Conservation (phyloP, 2,888 invertebrate species). For the Liopterus haemorrhoidalis region DNA sequence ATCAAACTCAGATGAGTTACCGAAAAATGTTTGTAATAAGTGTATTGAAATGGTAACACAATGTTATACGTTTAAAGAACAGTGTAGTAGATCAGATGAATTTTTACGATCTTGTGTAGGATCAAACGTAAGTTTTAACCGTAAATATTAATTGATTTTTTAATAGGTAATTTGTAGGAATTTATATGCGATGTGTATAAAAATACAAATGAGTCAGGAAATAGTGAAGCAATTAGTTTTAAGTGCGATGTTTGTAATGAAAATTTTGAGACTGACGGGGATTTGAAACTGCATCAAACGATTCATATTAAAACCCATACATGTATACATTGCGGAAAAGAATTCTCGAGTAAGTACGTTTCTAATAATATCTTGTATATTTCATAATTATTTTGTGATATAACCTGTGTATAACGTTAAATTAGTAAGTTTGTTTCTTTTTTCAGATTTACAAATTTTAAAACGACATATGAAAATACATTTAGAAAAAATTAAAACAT, state of each 20-base stretch:
- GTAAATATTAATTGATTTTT: conserved; percentile 4
- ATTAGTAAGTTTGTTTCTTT: conserved; percentile 6
- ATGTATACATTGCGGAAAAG: conserved; percentile 19
- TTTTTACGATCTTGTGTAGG: conserved; percentile 25
- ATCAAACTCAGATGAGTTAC: conserved; percentile 19
- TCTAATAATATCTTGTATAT: conserved; percentile 9
- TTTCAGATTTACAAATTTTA: conserved; percentile 27
- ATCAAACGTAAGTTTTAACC: conserved; percentile 17
- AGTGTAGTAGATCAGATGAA: conserved; percentile 33
- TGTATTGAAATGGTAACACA: conserved; percentile 33
- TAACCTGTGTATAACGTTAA: no score
- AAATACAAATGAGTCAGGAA: conserved; percentile 3
- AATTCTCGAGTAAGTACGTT: conserved; percentile 17
- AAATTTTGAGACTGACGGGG: conserved; percentile 18
- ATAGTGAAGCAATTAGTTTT: conserved; percentile 6
- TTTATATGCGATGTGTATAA: no score
- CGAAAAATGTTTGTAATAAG: conserved; percentile 33
- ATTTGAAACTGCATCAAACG: conserved; percentile 17
- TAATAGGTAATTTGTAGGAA: neutral
- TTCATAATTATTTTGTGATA: conserved; percentile 11
- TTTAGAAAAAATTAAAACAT: conserved; percentile 27
- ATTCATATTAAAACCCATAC: conserved; percentile 8
- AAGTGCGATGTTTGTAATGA: conserved; percentile 21
- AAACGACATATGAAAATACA: conserved; percentile 30
- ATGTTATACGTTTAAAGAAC: conserved; percentile 35